Percentiles rank a stretch among this genome's conserved stretches.
phyloP scores from a whole-genome alignment of 2,113 vertebrate species.

The Zapornia atra region DNA sequence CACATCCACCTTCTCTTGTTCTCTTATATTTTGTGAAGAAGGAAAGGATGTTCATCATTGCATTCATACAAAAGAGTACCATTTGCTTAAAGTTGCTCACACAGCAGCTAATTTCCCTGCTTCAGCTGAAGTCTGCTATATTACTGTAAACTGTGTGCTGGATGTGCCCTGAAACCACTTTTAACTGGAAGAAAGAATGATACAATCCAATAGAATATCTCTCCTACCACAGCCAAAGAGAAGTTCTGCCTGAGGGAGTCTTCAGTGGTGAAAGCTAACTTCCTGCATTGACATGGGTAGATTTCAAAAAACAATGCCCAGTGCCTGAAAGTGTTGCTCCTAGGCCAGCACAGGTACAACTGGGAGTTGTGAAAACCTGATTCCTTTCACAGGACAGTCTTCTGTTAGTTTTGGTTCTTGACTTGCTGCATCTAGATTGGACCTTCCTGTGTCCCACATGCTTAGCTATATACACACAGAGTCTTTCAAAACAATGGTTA shows the following conservation, averaged over 20 bases:
- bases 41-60: not conserved
- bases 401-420: not conserved
- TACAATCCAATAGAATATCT: not conserved
- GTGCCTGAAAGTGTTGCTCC: not conserved
- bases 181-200: not conserved
- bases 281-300: not conserved
- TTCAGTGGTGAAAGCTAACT: not conserved
- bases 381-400: not conserved
- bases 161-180: not conserved
- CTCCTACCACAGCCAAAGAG: not conserved
- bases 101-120: not conserved
- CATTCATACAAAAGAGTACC: not conserved
- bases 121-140: not conserved
- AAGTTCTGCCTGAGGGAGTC: not conserved
- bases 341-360: too few relatives aligned
- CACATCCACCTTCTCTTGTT: not conserved
- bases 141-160: not conserved
- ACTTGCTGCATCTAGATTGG: not conserved
- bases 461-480: accelerated
- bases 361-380: not conserved
- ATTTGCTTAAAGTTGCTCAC: not conserved
- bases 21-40: not conserved
- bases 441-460: not conserved
- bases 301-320: not conserved
- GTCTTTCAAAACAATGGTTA: not conserved